Evolutionary conservation across 2,888 invertebrate species (phyloP), one percentile per base, ranked within the genome.

Genomic region (Nomada hirtipes): DNA sequence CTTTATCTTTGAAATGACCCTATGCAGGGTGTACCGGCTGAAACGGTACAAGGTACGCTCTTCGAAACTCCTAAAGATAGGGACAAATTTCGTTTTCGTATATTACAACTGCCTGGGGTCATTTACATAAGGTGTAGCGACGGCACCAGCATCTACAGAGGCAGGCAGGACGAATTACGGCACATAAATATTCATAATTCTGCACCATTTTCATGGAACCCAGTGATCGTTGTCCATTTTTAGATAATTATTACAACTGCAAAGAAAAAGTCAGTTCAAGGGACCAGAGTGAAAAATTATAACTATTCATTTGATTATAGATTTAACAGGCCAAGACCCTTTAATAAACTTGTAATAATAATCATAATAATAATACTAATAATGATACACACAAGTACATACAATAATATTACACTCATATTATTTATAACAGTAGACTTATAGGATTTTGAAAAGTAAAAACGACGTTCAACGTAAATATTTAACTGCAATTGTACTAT

Each of bases 31-130:
- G 57, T 69, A 36, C 23, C n/a, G 26, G 18, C 44, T 53, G 20
- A 67, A 36, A 36, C 15, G 53, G 20, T 26, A 47, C 69, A n/a
- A 44, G n/a, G 26, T 29, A 57, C 13, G 23, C 57, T 59, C 44
- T 3, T 18, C 57, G 57, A 59, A 69, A 29, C 69, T 69, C 9
- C 55, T 57, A 69, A 69, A 65, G 69, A 23, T 23, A 55, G 44
- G 57, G 20, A 26, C 3, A 42, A 23, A 55, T 69, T 59, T 69
- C 18, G 13, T 67, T 67, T 53, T 36, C 53, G 52, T 67, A 36
- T 67, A 67, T 67, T 53, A 53, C 23, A 59, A 44, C 69, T 47
- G 3, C n/a, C n/a, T 9, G 26, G 1, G 29, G 4, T 53, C 29
- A 20, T 69, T 57, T 44, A 29, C 57, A 69, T 42, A 47, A 57